Percentiles rank a stretch among this genome's conserved stretches.
phyloP scores from a whole-genome alignment of 2,888 invertebrate genomes.

The Aproaerema taeniolella region DNA sequence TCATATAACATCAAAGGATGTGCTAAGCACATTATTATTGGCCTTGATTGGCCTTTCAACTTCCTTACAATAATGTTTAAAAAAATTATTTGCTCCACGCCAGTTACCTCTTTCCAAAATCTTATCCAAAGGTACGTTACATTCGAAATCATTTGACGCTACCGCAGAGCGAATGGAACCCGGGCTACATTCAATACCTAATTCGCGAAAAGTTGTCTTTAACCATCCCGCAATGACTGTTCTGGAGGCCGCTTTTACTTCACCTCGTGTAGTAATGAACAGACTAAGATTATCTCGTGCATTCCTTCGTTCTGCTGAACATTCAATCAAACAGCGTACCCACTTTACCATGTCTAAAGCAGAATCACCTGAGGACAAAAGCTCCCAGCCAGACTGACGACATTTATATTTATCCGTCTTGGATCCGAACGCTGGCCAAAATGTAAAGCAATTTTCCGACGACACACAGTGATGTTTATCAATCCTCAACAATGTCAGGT shows the following conservation, averaged over 20 bases:
- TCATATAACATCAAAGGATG: not conserved
- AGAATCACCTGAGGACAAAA: not conserved
- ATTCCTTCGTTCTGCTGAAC: constrained; percentile 4
- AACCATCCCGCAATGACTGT: constrained; percentile 8
- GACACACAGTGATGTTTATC: constrained; percentile 6
- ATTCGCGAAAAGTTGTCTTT: not conserved
- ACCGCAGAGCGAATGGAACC: constrained; percentile 6
- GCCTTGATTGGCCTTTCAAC: not conserved
- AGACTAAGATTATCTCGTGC: constrained; percentile 4
- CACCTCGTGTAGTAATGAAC: constrained; percentile 12
- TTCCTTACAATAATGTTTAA: constrained; percentile 9
- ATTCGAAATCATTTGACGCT: constrained; percentile 5
- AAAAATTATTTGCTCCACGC: constrained; percentile 4
- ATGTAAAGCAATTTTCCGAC: not conserved
- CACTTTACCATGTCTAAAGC: constrained; percentile 2
- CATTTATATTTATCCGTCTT: constrained; percentile 9
- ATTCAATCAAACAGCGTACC: constrained; percentile 6
- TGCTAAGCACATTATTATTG: not conserved
- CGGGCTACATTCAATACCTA: constrained; percentile 1
- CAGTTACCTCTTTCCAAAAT: constrained; percentile 6
- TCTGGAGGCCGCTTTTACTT: constrained; percentile 10
- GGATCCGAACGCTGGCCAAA: constrained; percentile 13
- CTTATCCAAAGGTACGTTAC: constrained; percentile 2
- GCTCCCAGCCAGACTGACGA: constrained; percentile 11
- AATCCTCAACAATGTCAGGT: constrained; percentile 13